Evolutionary conservation across 2,888 invertebrate genomes (phyloP).

Genomic region (Erpobdella octoculata): DNA sequence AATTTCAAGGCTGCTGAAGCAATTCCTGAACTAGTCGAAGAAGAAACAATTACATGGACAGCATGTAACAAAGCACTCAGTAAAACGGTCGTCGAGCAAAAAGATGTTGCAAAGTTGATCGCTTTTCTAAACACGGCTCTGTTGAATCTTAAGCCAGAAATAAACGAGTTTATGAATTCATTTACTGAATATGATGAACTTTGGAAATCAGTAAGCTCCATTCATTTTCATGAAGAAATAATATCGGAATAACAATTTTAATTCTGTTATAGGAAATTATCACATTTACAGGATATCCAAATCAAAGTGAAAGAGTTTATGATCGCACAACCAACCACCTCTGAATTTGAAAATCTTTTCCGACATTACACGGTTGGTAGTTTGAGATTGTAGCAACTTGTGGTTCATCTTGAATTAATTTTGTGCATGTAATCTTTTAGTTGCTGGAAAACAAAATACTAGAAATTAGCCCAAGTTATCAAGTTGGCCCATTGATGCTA

Average conservation of each 20-base stretch:
- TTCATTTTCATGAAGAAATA: neutral
- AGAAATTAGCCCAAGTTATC: slow-evolving; percentile 45
- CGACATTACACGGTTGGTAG: slow-evolving; percentile 49
- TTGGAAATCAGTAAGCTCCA: slow-evolving; percentile 49
- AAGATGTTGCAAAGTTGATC: slow-evolving; percentile 72
- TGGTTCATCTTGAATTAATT: neutral
- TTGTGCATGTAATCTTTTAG: slow-evolving; percentile 39
- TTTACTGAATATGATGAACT: slow-evolving; percentile 74
- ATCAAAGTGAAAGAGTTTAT: slow-evolving; percentile 53
- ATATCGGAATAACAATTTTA: neutral
- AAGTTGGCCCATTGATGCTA: slow-evolving; percentile 50
- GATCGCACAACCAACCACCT: slow-evolving; percentile 51
- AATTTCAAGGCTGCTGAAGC: too few relatives aligned
- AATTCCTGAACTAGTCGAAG: slow-evolving; percentile 35
- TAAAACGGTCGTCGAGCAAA: slow-evolving; percentile 63
- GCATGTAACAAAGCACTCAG: slow-evolving; percentile 49
- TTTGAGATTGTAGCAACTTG: neutral
- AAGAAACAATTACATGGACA: slow-evolving; percentile 37
- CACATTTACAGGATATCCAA: slow-evolving; percentile 45
- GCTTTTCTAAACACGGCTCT: slow-evolving; percentile 50
- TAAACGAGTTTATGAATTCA: slow-evolving; percentile 67
- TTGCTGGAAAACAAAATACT: slow-evolving; percentile 51
- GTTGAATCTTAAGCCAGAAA: slow-evolving; percentile 60
- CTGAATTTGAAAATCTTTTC: slow-evolving; percentile 54
- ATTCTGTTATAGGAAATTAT: too few relatives aligned